Evolutionary conservation across 2,888 invertebrate species (phyloP).

Genomic region (Aphodius granarius): DNA sequence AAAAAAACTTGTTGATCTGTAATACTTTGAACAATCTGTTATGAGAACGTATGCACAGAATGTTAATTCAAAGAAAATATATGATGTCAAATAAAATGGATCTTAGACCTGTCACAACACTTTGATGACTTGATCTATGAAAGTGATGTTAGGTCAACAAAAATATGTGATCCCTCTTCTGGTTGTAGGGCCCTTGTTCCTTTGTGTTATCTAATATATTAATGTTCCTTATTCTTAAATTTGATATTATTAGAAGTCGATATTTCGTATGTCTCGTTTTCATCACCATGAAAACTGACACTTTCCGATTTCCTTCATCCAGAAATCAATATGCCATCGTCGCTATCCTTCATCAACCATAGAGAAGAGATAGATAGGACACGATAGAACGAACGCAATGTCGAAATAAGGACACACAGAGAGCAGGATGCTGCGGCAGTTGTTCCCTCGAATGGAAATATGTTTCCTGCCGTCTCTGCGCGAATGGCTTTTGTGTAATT

Average conservation of each 20-base stretch:
- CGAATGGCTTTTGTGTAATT: slow-evolving; percentile 9
- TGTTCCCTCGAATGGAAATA: neutral
- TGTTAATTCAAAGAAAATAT: too few species aligned
- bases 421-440: neutral
- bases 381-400: neutral
- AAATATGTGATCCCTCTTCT: too few species aligned
- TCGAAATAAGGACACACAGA: neutral
- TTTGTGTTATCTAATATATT: too few species aligned
- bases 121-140: too few species aligned
- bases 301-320: neutral
- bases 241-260: neutral
- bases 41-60: too few species aligned
- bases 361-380: neutral
- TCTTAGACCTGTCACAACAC: too few species aligned
- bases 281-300: neutral
- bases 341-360: neutral
- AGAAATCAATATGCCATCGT: neutral
- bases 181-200: too few species aligned
- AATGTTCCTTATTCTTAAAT: neutral
- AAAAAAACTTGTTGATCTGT: too few species aligned
- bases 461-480: neutral
- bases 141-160: too few species aligned
- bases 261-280: neutral
- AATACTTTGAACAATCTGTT: too few species aligned
- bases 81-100: too few species aligned